Evolutionary conservation across 1,140 invertebrate genomes (phyloP), one percentile per base, ranked within the genome.

Genomic region (Lucilia cuprina): DNA sequence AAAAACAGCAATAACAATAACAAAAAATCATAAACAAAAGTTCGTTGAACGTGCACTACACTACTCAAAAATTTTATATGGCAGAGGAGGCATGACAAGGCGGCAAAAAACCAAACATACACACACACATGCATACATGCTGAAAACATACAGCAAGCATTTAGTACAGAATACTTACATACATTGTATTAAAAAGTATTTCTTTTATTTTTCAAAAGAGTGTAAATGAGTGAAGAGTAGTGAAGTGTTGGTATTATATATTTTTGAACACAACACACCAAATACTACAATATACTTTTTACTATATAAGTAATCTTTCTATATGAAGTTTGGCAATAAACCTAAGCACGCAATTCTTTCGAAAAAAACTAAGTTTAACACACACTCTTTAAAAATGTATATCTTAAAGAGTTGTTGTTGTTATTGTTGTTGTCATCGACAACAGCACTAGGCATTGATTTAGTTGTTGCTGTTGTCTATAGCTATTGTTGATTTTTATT

Each of bases 31-130:
- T 78, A 78, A 78, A 78, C 75, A 78, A 78, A 84, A 84, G 83
- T 78, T 84, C 83, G 74, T 78, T 84, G 83, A 84, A 84, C 83
- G 83, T 78, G 35, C 34, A n/a, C 65, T 70, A 21, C n/a, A 19
- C 65, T 70, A 60, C n/a, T 60, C n/a, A 60, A 60, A 60, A 60
- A 60, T 17, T 60, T 12, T 60, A 60, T 60, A 60, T 17, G 7
- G 41, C 41, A 41, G 41, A 41, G 41, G 41, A 41, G 41, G 41
- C 41, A 41, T 41, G 41, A 5, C 5, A 41, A 41, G 41, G 41
- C 41, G 41, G 41, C 50, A 55, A 14, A 60, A 41, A 41, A 41
- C 41, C 41, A 10, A 41, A 41, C 5, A 41, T 5, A 41, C 41
- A 41, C 41, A 8, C 41, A 41, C 41, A 41, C 41, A 41, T 30